Conservation (phyloP, 2,113 vertebrate species). For the Odocoileus hemionus region DNA sequence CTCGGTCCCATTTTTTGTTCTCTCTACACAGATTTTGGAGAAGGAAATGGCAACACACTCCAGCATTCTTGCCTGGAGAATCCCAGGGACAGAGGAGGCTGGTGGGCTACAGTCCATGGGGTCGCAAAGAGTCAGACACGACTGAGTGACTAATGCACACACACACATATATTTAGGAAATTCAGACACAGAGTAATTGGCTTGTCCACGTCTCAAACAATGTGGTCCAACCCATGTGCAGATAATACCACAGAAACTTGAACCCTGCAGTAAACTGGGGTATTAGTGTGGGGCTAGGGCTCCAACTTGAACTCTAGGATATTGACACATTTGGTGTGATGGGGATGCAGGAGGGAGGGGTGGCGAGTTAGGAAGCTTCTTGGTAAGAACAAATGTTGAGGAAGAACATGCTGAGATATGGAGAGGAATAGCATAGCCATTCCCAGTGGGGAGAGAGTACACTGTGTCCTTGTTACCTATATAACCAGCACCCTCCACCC, state of each 20-base stretch:
- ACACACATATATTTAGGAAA: background rate
- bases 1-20: background rate
- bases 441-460: background rate
- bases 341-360: no score
- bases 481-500: background rate
- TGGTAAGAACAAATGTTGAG: background rate
- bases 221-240: background rate
- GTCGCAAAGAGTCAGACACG: background rate
- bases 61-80: no score
- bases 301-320: background rate
- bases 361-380: background rate
- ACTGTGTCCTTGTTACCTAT: accelerated
- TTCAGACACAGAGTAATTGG: background rate
- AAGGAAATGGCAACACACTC: no score
- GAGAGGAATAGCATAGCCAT: background rate
- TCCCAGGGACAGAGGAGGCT: no score
- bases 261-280: background rate
- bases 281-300: background rate
- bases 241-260: background rate
- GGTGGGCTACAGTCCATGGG: no score
- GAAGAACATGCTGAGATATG: background rate
- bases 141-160: background rate
- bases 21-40: background rate
- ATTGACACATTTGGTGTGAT: background rate
- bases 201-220: background rate